phyloP scores from a whole-genome alignment of 2,113 vertebrate genomes.

The Bubalus kerabau region DNA sequence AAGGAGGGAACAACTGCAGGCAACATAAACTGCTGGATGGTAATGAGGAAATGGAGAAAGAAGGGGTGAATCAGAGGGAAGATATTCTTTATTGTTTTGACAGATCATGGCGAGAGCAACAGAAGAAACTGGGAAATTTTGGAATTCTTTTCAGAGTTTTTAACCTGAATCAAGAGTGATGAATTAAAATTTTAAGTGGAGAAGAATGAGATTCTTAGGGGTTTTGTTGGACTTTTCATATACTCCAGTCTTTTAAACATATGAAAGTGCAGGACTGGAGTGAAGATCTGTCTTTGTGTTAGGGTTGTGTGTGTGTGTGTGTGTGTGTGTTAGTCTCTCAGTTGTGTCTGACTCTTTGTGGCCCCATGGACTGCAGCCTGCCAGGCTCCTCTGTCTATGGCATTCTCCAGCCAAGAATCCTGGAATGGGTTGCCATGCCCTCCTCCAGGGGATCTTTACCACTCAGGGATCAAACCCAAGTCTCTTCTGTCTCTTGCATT shows the following conservation, averaged over 20 bases:
- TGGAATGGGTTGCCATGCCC: background rate
- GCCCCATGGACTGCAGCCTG: background rate
- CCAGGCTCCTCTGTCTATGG: background rate
- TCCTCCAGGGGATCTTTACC: background rate
- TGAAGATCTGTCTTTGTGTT: background rate
- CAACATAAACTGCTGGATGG: background rate
- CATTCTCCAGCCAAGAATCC: background rate
- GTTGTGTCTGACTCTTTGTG: background rate
- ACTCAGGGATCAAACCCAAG: background rate
- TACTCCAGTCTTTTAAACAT: background rate
- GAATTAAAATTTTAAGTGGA: background rate
- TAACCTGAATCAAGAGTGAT: background rate
- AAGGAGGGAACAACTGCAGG: background rate
- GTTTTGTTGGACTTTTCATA: background rate
- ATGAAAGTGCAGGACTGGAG: background rate
- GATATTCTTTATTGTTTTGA: constrained; percentile 7
- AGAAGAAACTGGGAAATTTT: background rate
- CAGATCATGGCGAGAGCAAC: background rate
- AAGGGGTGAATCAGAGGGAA: background rate
- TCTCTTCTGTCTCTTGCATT: background rate
- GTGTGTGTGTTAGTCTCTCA: background rate
- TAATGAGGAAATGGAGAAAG: background rate
- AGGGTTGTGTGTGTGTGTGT: background rate
- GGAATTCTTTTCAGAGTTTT: background rate
- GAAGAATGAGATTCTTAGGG: background rate